Conservation (phyloP, 2,888 invertebrate genomes). For the Plagodis pulveraria region DNA sequence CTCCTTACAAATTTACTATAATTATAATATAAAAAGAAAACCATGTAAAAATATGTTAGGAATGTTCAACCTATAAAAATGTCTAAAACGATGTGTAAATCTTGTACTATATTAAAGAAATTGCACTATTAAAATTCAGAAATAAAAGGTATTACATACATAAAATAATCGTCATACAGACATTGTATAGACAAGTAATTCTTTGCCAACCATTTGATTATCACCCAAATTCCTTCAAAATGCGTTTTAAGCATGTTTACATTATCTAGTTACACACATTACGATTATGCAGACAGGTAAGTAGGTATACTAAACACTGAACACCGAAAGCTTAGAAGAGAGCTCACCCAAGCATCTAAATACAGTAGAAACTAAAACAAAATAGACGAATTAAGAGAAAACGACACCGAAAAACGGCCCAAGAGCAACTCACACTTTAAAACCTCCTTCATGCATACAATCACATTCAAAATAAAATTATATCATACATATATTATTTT, state of each 20-base stretch:
- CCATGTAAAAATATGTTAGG: constrained; percentile 37
- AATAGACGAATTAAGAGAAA: constrained; percentile 66
- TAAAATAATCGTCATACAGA: constrained; percentile 3
- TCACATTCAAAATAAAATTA: constrained; percentile 27
- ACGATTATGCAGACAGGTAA: background rate
- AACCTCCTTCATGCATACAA: constrained; percentile 59
- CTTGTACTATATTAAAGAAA: constrained; percentile 38
- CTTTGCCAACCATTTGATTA: constrained; percentile 70
- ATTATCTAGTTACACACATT: constrained; percentile 22
- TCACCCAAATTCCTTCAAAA: constrained; percentile 82
- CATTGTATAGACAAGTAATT: constrained; percentile 29
- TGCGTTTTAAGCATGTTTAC: constrained; percentile 68
- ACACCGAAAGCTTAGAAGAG: constrained; percentile 77
- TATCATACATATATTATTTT: constrained; percentile 28
- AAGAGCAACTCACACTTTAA: constrained; percentile 62
- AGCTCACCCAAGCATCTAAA: constrained; percentile 56
- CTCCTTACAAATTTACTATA: constrained; percentile 80
- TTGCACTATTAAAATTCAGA: constrained; percentile 28
- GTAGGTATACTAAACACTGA: constrained; percentile 63
- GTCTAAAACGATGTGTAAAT: constrained; percentile 39
- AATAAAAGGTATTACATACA: constrained; percentile 22
- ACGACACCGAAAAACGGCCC: constrained; percentile 73
- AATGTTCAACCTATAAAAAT: constrained; percentile 33
- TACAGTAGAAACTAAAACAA: constrained; percentile 46
- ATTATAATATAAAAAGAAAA: constrained; percentile 46